These are phyloP conservation scores for Polyploca ridens DNA, from an alignment of 2,888 invertebrate genomes.

Conservation along the genomic window DNA sequence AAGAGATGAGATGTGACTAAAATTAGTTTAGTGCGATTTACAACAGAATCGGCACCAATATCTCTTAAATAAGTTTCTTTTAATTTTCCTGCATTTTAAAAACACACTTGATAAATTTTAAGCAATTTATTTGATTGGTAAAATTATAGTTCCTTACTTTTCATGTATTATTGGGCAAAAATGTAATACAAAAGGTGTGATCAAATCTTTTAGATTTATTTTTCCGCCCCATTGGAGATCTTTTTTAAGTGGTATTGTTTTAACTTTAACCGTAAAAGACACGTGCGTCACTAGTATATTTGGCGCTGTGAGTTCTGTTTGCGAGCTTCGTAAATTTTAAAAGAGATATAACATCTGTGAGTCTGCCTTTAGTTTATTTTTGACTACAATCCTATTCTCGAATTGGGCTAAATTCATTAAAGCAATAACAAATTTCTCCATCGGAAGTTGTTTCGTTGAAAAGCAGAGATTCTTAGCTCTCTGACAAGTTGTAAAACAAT, in stretches of 20 bases:
- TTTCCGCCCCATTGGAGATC: background rate
- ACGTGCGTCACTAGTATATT: background rate
- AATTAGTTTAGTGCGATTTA: too few relatives aligned
- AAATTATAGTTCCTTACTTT: too few relatives aligned
- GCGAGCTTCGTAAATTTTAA: constrained; percentile 47
- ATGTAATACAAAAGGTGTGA: too few relatives aligned
- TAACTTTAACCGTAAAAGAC: constrained; percentile 19
- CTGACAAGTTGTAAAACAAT: background rate
- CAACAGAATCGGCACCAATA: too few relatives aligned
- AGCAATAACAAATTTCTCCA: background rate
- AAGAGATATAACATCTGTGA: constrained; percentile 48
- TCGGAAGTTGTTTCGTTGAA: background rate
- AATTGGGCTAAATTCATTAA: constrained; percentile 27
- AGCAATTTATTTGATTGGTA: too few relatives aligned
- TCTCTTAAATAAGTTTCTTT: too few relatives aligned
- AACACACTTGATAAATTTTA: too few relatives aligned
- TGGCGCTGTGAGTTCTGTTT: constrained; percentile 30
- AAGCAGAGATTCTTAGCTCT: background rate
- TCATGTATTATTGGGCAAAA: too few relatives aligned
- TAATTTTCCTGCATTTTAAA: too few relatives aligned
- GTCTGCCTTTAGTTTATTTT: constrained; percentile 47
- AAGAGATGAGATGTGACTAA: too few relatives aligned
- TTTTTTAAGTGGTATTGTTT: constrained; percentile 27
- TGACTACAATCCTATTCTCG: constrained; percentile 38
- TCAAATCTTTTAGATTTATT: too few relatives aligned